Conservation (phyloP, 2,797 vertebrate genomes). For the Meriones psammophilus region DNA sequence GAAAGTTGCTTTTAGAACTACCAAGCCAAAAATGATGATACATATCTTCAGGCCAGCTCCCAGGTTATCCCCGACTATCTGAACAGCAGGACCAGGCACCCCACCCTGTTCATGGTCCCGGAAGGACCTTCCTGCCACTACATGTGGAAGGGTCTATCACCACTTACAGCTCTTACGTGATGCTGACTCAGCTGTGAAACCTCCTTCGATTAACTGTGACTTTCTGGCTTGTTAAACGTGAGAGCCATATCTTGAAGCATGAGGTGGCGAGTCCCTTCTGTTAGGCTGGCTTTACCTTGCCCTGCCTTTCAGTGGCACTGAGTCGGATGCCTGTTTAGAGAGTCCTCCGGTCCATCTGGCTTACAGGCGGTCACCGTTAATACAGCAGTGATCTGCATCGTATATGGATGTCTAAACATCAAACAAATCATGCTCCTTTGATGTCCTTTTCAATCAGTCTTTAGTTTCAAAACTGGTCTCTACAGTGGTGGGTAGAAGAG, state of each 20-base stretch:
- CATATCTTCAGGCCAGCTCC: not conserved
- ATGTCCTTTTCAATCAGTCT: conserved; percentile 69
- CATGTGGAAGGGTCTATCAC: not conserved
- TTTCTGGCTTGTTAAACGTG: conserved; percentile 4
- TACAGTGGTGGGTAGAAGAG: conserved; percentile 44
- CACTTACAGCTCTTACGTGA: not conserved
- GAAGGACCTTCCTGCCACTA: not conserved
- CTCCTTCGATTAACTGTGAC: not conserved
- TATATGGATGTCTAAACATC: conserved; percentile 50
- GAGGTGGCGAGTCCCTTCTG: not conserved
- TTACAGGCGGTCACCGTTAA: conserved; percentile 61
- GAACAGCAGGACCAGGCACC: not conserved
- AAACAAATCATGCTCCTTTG: conserved; percentile 79
- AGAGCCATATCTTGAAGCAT: not conserved
- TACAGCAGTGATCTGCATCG: conserved; percentile 29
- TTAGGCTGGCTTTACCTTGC: conserved; percentile 16
- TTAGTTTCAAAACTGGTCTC: conserved; percentile 65
- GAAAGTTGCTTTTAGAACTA: conserved; percentile 50
- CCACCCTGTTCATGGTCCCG: not conserved
- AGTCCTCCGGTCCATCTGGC: conserved; percentile 57
- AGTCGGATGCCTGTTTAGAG: not conserved
- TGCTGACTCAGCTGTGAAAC: not conserved
- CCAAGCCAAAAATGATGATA: not conserved
- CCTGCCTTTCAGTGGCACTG: conserved; percentile 33
- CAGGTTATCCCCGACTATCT: not conserved